Percentiles rank a stretch among this genome's conserved stretches.
These are phyloP conservation scores for Crotalus adamanteus DNA, from an alignment of 2,797 vertebrate species.

Conservation along the genomic window DNA sequence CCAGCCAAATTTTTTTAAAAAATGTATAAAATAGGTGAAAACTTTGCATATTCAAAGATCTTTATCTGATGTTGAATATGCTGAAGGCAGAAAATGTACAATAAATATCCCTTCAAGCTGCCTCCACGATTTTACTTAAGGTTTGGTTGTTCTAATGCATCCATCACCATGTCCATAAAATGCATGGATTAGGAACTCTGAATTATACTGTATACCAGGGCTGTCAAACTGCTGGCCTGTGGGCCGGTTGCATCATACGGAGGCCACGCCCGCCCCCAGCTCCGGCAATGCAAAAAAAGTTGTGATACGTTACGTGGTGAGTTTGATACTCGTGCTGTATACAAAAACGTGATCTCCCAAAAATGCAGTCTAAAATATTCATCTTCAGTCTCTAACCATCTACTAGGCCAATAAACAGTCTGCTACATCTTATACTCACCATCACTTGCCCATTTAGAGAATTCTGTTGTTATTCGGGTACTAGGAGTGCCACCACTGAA, in stretches of 20 bases:
- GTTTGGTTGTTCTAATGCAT: neutral
- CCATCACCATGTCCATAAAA: neutral
- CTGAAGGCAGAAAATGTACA: neutral
- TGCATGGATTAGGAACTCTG: neutral
- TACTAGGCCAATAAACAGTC: neutral
- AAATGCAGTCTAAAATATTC: neutral
- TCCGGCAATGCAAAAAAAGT: too few relatives aligned
- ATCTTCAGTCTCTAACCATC: neutral
- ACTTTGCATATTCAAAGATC: neutral
- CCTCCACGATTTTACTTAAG: neutral
- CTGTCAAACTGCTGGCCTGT: too few relatives aligned
- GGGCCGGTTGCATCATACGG: too few relatives aligned
- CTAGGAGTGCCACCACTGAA: conserved; percentile 92
- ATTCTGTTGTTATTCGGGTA: conserved; percentile 96
- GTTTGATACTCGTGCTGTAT: too few relatives aligned
- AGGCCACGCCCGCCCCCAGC: too few relatives aligned
- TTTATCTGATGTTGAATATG: neutral
- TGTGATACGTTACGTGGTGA: too few relatives aligned
- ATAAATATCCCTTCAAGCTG: neutral
- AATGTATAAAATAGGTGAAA: neutral
- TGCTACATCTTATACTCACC: conserved; percentile 77
- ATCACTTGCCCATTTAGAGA: conserved; percentile 97
- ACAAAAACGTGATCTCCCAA: neutral
- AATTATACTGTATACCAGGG: neutral
- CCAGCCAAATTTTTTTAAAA: neutral